phyloP scores from a whole-genome alignment of 2,113 vertebrate genomes.

The Rallus limicola region DNA sequence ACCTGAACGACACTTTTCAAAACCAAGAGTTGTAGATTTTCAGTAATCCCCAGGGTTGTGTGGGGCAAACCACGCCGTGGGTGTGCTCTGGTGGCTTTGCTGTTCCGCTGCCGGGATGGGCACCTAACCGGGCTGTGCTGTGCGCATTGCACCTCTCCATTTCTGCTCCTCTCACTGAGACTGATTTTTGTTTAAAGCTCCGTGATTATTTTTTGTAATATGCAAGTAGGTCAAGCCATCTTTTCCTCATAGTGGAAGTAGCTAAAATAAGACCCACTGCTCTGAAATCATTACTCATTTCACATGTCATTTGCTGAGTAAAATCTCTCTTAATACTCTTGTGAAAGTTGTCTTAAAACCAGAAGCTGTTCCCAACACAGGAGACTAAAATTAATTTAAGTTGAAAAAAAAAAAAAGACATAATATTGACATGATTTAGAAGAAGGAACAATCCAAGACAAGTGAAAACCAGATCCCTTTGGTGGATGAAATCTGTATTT shows the following conservation, averaged over 20 bases:
- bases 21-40: neutral
- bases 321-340: neutral
- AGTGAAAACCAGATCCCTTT: neutral
- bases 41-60: fast-evolving
- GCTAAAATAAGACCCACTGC: neutral
- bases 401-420: neutral
- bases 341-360: neutral
- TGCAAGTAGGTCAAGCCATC: neutral
- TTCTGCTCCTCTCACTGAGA: neutral
- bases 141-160: neutral
- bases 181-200: slow-evolving; percentile 26
- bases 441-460: neutral
- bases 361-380: neutral
- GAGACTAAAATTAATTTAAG: neutral
- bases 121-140: neutral
- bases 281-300: neutral
- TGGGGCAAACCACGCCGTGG: fast-evolving
- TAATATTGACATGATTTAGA: neutral
- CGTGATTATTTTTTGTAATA: slow-evolving; percentile 32
- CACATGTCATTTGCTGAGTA: neutral
- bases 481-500: neutral
- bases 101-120: neutral
- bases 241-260: neutral
- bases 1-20: neutral
- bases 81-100: neutral